Conservation (phyloP, 2,888 invertebrate species). For the Parnassius orleans region DNA sequence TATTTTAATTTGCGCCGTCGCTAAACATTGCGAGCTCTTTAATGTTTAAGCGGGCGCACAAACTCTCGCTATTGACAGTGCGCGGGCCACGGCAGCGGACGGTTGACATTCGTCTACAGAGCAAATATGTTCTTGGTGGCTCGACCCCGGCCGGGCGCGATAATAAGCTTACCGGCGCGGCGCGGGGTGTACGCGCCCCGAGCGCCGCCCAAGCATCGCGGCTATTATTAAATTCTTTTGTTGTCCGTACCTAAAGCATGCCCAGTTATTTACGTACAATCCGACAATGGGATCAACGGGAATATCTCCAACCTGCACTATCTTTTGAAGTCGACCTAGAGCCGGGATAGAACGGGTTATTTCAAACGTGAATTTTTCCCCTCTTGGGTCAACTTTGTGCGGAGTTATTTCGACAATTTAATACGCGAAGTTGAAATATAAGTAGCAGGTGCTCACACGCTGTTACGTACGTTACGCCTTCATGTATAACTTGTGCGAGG, state of each 20-base stretch:
- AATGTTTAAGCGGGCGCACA: conserved; percentile 73
- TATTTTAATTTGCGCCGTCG: conserved; percentile 78
- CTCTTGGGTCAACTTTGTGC: conserved; percentile 25
- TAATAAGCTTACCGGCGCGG: conserved; percentile 72
- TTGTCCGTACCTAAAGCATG: conserved; percentile 56
- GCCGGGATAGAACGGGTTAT: conserved; percentile 57
- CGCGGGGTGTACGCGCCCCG: conserved; percentile 47
- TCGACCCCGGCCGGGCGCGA: conserved; percentile 49
- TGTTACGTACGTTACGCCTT: conserved; percentile 40
- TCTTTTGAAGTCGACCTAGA: conserved; percentile 58
- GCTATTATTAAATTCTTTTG: conserved; percentile 78
- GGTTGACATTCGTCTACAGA: conserved; percentile 69
- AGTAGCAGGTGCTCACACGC: conserved; percentile 59
- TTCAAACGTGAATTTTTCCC: conserved; percentile 39
- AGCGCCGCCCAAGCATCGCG: conserved; percentile 55
- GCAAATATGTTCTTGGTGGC: conserved; percentile 71
- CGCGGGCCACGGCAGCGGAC: conserved; percentile 50
- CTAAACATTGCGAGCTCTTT: conserved; percentile 74
- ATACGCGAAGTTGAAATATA: conserved; percentile 46
- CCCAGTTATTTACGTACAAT: conserved; percentile 66
- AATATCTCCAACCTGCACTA: conserved; percentile 51
- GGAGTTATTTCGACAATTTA: conserved; percentile 48
- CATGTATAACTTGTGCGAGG: conserved; percentile 40
- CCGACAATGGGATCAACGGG: conserved; percentile 64
- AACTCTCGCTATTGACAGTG: conserved; percentile 60